phyloP scores from a whole-genome alignment of 2,113 vertebrate species.

The Triplophysa tibetana region DNA sequence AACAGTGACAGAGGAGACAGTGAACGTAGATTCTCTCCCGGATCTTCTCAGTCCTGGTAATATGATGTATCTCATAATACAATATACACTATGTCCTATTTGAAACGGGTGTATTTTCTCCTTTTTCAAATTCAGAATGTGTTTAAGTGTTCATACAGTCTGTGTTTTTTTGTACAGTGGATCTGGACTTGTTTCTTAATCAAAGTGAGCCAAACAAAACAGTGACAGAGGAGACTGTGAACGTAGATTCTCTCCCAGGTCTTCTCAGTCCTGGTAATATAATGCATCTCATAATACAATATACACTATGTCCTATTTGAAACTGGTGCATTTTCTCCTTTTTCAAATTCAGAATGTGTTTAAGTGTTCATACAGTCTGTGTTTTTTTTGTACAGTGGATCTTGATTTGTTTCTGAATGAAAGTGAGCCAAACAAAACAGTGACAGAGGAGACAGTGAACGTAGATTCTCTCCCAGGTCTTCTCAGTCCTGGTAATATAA shows the following conservation, averaged over 20 bases:
- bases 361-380: too few relatives aligned
- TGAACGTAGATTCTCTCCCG: slow-evolving; percentile 60
- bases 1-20: slow-evolving; percentile 60
- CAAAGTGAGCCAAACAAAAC: slow-evolving; percentile 68
- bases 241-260: slow-evolving; percentile 57
- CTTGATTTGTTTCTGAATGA: slow-evolving; percentile 61
- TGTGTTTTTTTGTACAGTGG: slow-evolving; percentile 48
- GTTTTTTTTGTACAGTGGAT: slow-evolving; percentile 54
- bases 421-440: slow-evolving; percentile 66
- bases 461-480: slow-evolving; percentile 57
- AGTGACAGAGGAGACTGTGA: slow-evolving; percentile 60
- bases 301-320: too few relatives aligned
- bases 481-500: slow-evolving; percentile 61
- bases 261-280: slow-evolving; percentile 62
- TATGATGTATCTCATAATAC: slow-evolving; percentile 1
- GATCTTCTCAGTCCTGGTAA: slow-evolving; percentile 64
- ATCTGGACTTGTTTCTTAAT: slow-evolving; percentile 60
- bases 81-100: too few relatives aligned
- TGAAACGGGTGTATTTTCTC: too few relatives aligned
- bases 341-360: too few relatives aligned
- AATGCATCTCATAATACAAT: background rate
- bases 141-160: too few relatives aligned
- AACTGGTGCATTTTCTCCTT: too few relatives aligned
- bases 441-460: slow-evolving; percentile 61
- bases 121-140: too few relatives aligned